Percentiles rank a stretch among this genome's conserved stretches.
Evolutionary conservation across 2,113 vertebrate species (phyloP).

Genomic region (Mohoua ochrocephala): DNA sequence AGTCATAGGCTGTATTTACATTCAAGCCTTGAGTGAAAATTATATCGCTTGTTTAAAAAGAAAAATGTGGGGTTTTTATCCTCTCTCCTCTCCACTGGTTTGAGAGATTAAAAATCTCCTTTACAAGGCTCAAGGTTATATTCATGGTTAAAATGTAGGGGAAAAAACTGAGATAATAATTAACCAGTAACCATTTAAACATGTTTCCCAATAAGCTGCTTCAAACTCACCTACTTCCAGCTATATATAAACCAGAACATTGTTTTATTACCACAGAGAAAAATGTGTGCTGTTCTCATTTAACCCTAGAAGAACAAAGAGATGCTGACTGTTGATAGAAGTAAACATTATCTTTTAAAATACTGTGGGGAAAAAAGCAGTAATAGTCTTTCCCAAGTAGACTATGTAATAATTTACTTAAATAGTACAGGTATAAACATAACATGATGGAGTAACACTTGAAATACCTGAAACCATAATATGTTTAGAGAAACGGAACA

Average conservation of each 20-base stretch:
- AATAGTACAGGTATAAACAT: not conserved
- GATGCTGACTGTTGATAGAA: not conserved
- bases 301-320: not conserved
- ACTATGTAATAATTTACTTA: not conserved
- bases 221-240: not conserved
- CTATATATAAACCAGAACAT: not conserved
- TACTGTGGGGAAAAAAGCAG: not conserved
- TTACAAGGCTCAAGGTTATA: slow-evolving; percentile 38
- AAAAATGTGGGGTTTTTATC: not conserved
- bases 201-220: slow-evolving; percentile 22
- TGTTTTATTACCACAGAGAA: slow-evolving; percentile 27
- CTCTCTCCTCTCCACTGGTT: not conserved
- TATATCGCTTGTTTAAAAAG: not conserved
- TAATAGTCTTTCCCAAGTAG: not conserved
- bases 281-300: not conserved
- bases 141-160: slow-evolving; percentile 12
- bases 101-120: not conserved
- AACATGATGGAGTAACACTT: not conserved
- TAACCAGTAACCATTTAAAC: slow-evolving; percentile 38
- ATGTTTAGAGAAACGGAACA: not conserved
- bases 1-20: not conserved
- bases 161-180: slow-evolving; percentile 4
- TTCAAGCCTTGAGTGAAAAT: not conserved
- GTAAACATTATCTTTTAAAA: not conserved
- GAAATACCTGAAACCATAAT: not conserved